Evolutionary conservation across 2,797 vertebrate species (phyloP).

Genomic region (Cynopterus sphinx): DNA sequence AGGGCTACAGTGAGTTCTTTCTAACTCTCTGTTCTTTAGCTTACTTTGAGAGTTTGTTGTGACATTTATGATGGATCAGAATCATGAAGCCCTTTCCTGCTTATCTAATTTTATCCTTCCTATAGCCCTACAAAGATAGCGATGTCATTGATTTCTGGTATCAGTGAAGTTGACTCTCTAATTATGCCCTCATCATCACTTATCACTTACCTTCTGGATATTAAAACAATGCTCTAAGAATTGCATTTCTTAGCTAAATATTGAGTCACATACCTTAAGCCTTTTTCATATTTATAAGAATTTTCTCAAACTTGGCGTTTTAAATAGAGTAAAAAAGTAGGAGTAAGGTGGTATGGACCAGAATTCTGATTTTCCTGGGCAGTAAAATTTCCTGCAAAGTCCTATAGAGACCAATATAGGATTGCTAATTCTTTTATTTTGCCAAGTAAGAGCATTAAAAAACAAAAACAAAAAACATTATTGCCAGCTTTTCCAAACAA

Average conservation of each 20-base stretch:
- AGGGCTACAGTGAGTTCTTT: neutral
- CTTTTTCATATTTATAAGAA: neutral
- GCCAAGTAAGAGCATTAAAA: neutral
- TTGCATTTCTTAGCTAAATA: neutral
- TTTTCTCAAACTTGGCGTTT: neutral
- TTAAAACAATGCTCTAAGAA: neutral
- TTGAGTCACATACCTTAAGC: neutral
- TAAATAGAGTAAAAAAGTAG: neutral
- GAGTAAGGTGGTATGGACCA: neutral
- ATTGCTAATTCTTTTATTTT: neutral
- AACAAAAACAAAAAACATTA: neutral
- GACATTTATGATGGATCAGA: neutral
- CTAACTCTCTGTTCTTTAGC: neutral
- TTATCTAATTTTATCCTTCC: neutral
- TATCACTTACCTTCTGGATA: neutral
- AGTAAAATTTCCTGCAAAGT: neutral
- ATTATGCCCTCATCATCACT: neutral
- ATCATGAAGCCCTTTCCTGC: neutral
- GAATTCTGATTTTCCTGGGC: slow-evolving; percentile 15
- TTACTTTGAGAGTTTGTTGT: neutral
- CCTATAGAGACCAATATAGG: neutral
- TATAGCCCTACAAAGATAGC: neutral
- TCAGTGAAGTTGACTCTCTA: neutral
- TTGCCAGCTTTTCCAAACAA: neutral
- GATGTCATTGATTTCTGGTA: neutral